Conservation (phyloP, 2,113 vertebrate genomes). For the Bos javanicus region DNA sequence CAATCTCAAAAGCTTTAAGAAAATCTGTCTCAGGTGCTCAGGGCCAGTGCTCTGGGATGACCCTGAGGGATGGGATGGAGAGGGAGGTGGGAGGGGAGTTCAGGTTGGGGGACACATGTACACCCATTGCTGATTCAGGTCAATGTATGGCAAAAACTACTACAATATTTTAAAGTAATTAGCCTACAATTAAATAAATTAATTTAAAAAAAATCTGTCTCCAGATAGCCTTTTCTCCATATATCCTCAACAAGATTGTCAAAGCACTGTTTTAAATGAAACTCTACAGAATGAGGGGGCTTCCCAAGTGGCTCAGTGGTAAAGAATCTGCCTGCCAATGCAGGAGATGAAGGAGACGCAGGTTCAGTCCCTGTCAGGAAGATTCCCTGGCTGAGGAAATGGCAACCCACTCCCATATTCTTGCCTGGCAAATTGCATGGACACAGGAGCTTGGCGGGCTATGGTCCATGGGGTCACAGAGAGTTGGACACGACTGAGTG, state of each 20-base stretch:
- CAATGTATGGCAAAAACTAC: background rate
- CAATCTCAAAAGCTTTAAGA: background rate
- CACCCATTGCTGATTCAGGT: background rate
- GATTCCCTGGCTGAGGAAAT: background rate
- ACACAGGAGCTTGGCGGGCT: background rate
- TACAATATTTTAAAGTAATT: background rate
- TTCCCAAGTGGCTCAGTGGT: background rate
- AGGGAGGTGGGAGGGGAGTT: background rate
- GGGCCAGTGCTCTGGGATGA: background rate
- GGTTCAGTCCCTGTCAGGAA: background rate
- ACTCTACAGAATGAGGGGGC: background rate
- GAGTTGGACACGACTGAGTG: background rate
- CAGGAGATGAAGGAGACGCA: accelerated
- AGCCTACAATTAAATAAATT: background rate
- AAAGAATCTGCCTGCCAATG: background rate
- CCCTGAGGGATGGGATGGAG: background rate
- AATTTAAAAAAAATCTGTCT: background rate
- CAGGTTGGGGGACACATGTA: background rate
- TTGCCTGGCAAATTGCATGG: background rate
- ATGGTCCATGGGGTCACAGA: background rate
- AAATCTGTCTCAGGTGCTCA: accelerated
- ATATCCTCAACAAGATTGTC: background rate
- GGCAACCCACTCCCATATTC: background rate
- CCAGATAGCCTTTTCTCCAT: background rate
- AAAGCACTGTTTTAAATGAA: background rate